A percentile compares a stretch with the other conserved stretches of the same genome.
phyloP scores from a whole-genome alignment of 2,888 invertebrate species.

The Scaptomyza cyrtandrae region DNA sequence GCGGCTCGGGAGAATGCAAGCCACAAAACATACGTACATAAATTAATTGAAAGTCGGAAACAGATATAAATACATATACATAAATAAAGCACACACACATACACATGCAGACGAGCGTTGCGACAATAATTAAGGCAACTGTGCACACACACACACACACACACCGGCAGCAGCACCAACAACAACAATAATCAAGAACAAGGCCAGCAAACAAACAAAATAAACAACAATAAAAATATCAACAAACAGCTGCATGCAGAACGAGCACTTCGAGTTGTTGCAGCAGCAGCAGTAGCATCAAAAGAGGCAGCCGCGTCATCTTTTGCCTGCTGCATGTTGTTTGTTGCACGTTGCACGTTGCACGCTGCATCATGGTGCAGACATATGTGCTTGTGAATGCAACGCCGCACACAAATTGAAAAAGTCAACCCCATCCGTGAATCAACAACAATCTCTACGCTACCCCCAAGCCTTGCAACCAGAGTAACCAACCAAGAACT shows the following conservation, averaged over 20 bases:
- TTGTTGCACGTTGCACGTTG: slow-evolving; percentile 35
- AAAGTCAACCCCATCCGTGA: slow-evolving; percentile 53
- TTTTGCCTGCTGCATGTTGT: slow-evolving; percentile 46
- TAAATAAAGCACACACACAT: slow-evolving; percentile 28
- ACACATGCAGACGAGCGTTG: slow-evolving; percentile 44
- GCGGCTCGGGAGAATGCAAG: slow-evolving; percentile 35
- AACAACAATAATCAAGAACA: slow-evolving; percentile 27
- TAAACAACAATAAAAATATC: slow-evolving; percentile 33
- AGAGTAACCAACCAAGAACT: slow-evolving; percentile 33
- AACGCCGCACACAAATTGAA: slow-evolving; percentile 73
- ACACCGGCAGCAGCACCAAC: slow-evolving; percentile 23
- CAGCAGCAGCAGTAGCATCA: slow-evolving; percentile 45
- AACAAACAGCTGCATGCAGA: slow-evolving; percentile 54
- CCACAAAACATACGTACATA: slow-evolving; percentile 41
- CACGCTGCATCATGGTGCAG: slow-evolving; percentile 3
- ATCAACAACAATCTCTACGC: slow-evolving; percentile 5
- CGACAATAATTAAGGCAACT: slow-evolving; percentile 77
- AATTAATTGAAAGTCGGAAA: slow-evolving; percentile 80
- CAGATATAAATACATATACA: slow-evolving; percentile 66
- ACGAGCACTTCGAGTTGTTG: slow-evolving; percentile 1
- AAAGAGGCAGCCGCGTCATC: slow-evolving; percentile 63
- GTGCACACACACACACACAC: slow-evolving; percentile 39
- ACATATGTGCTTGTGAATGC: slow-evolving; percentile 48
- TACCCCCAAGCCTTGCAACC: slow-evolving; percentile 34
- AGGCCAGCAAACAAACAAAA: slow-evolving; percentile 38